Evolutionary conservation across 2,888 invertebrate species (phyloP).

Genomic region (Dromius quadrimaculatus): DNA sequence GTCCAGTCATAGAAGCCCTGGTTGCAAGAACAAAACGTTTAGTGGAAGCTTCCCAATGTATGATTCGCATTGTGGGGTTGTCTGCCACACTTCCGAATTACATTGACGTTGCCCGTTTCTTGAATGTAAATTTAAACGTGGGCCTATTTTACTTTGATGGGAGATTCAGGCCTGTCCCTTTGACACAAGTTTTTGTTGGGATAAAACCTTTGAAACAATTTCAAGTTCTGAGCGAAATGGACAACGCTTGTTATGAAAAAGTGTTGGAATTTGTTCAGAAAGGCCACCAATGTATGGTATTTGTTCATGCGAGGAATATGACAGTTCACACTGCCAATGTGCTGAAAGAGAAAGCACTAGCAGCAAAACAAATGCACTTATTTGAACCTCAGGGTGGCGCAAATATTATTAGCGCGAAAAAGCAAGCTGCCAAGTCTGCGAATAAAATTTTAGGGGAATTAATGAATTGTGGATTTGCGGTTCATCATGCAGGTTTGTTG

Average conservation of each 20-base stretch:
- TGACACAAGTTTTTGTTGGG: conserved; percentile 92
- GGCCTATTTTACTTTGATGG: conserved; percentile 96
- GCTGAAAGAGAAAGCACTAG: conserved; percentile 84
- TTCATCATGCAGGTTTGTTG: conserved; percentile 97
- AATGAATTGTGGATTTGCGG: conserved; percentile 88
- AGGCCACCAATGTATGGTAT: conserved; percentile 97
- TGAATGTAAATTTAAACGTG: conserved; percentile 91
- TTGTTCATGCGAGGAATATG: conserved; percentile 97
- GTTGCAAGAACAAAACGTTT: conserved; percentile 96
- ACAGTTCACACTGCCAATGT: conserved; percentile 90
- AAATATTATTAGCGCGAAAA: conserved; percentile 77
- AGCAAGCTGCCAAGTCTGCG: conserved; percentile 77
- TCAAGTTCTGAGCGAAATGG: conserved; percentile 80
- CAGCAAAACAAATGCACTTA: conserved; percentile 77
- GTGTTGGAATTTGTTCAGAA: conserved; percentile 84
- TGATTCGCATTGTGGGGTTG: conserved; percentile 96
- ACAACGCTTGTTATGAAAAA: conserved; percentile 93
- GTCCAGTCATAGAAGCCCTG: conserved; percentile 96
- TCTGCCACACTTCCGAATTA: conserved; percentile 99
- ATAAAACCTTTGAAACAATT: conserved; percentile 74
- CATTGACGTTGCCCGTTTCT: conserved; percentile 93
- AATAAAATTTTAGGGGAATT: conserved; percentile 88
- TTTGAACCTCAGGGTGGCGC: conserved; percentile 77
- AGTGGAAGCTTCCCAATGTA: conserved; percentile 90
- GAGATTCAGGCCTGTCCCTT: conserved; percentile 94